A percentile compares a stretch with the other conserved stretches of the same genome.
These are phyloP conservation scores for Hippoglossus hippoglossus DNA, from an alignment of 2,797 vertebrate genomes.

Conservation along the genomic window DNA sequence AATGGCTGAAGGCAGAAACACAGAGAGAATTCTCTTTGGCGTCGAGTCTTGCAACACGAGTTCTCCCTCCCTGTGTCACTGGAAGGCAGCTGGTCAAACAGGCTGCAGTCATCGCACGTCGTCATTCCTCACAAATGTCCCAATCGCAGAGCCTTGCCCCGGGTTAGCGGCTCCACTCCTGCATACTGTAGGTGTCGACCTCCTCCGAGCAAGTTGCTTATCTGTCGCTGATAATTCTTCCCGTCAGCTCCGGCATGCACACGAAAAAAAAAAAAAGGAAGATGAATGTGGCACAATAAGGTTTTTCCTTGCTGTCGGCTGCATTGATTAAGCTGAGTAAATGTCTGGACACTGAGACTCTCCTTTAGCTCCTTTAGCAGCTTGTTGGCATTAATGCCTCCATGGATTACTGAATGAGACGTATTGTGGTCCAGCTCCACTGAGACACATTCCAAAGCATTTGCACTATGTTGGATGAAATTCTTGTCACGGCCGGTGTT, in stretches of 20 bases:
- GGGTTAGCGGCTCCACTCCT: constrained; percentile 23
- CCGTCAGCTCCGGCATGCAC: constrained; percentile 19
- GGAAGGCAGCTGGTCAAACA: constrained; percentile 71
- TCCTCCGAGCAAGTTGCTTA: constrained; percentile 31
- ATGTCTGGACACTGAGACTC: constrained; percentile 31
- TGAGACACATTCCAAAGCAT: constrained; percentile 37
- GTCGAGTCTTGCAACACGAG: constrained; percentile 44
- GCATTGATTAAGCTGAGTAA: constrained; percentile 33
- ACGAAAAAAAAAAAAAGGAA: constrained; percentile 6
- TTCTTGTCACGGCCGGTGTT: constrained; percentile 19
- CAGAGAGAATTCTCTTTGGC: constrained; percentile 1
- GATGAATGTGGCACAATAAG: constrained; percentile 2
- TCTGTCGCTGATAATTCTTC: constrained; percentile 28
- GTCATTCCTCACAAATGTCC: constrained; percentile 41
- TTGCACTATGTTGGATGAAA: constrained; percentile 19
- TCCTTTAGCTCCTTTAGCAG: background rate
- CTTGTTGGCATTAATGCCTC: constrained; percentile 32
- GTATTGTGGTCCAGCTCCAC: constrained; percentile 28
- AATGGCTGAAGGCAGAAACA: constrained; percentile 10
- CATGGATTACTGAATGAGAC: constrained; percentile 47
- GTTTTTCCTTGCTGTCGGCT: background rate
- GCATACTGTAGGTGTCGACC: constrained; percentile 21
- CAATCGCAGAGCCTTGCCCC: constrained; percentile 27
- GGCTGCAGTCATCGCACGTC: constrained; percentile 35
- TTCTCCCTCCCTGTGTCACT: constrained; percentile 42